These are phyloP conservation scores for Rhinella marina DNA, from an alignment of 2,797 vertebrate genomes.

Conservation along the genomic window DNA sequence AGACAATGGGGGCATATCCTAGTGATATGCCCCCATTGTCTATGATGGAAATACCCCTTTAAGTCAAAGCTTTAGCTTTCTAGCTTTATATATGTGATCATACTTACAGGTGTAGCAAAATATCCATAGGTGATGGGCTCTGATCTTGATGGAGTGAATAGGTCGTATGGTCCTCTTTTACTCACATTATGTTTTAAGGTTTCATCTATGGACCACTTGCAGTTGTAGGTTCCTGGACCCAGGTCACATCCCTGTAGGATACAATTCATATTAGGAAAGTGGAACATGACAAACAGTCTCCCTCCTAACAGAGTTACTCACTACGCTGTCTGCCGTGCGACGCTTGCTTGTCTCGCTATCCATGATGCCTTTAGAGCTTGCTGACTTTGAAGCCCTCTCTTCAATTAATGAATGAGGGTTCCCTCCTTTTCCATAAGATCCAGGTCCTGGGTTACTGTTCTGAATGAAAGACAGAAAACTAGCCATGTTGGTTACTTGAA, in stretches of 20 bases:
- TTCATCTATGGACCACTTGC: constrained; percentile 66
- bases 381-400: constrained; percentile 64
- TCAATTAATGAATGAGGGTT: constrained; percentile 70
- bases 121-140: constrained; percentile 65
- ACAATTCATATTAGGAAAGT: background rate
- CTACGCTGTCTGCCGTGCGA: background rate
- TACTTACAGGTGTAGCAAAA: constrained; percentile 69
- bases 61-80: background rate
- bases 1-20: too few relatives aligned
- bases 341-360: constrained; percentile 59
- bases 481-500: background rate
- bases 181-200: constrained; percentile 60
- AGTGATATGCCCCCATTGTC: too few relatives aligned
- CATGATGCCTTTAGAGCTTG: constrained; percentile 67
- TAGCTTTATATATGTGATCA: background rate
- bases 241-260: constrained; percentile 70
- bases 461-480: constrained; percentile 49
- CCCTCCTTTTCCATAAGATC: constrained; percentile 72
- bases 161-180: constrained; percentile 67
- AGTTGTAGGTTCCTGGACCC: constrained; percentile 73
- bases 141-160: constrained; percentile 65
- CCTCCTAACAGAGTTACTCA: constrained; percentile 24
- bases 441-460: constrained; percentile 75
- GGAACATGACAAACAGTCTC: background rate
- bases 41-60: too few relatives aligned